These are phyloP conservation scores for Trachurus trachurus DNA, from an alignment of 2,797 vertebrate genomes.

Conservation along the genomic window DNA sequence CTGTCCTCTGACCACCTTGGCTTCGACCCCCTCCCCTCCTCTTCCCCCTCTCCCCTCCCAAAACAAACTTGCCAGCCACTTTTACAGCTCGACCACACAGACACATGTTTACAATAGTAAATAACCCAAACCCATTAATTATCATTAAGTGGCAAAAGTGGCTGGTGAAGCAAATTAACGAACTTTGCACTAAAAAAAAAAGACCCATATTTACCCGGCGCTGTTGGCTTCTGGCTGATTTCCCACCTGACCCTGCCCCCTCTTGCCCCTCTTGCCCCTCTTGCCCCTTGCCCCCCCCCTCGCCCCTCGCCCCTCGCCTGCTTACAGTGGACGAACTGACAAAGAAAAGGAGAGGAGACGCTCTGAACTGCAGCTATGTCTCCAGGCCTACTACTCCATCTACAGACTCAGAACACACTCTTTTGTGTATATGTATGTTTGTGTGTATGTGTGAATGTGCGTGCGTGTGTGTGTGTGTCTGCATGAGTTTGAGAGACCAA, in stretches of 20 bases:
- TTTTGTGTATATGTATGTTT: conserved; percentile 54
- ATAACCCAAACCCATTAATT: conserved; percentile 3
- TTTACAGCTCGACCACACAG: conserved; percentile 41
- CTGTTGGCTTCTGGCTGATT: conserved; percentile 66
- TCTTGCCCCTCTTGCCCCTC: too few species aligned
- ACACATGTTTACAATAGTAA: conserved; percentile 47
- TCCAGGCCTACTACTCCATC: conserved; percentile 53
- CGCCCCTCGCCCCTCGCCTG: conserved; percentile 33
- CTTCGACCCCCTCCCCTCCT: conserved; percentile 30
- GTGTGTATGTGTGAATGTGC: conserved; percentile 31
- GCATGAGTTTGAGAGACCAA: conserved; percentile 41
- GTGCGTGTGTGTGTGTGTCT: conserved; percentile 38
- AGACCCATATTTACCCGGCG: conserved; percentile 35
- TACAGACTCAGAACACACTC: conserved; percentile 66
- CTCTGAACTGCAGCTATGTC: conserved; percentile 51
- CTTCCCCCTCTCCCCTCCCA: too few species aligned
- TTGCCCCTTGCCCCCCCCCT: conserved; percentile 29
- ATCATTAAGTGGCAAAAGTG: conserved; percentile 44
- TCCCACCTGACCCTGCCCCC: conserved; percentile 2
- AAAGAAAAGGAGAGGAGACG: conserved; percentile 41
- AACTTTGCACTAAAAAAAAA: conserved; percentile 34
- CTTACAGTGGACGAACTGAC: conserved; percentile 57
- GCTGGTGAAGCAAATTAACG: conserved; percentile 49
- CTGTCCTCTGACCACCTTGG: conserved; percentile 32
- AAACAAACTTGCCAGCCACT: conserved; percentile 39